Percentiles rank a stretch among this genome's conserved stretches.
These are phyloP conservation scores for Budorcas taxicolor DNA, from an alignment of 2,113 vertebrate genomes.

Conservation along the genomic window DNA sequence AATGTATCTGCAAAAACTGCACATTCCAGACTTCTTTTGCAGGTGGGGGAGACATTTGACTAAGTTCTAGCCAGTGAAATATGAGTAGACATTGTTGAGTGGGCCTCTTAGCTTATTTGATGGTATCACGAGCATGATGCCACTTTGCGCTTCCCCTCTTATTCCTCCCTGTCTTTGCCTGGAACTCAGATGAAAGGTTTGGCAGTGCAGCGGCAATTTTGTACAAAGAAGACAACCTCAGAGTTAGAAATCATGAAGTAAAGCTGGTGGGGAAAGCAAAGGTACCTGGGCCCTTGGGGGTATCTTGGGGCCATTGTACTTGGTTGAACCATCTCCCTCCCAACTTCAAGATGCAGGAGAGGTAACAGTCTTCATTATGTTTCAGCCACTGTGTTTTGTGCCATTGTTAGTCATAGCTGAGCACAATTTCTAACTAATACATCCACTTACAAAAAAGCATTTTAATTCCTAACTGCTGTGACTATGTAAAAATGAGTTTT, in stretches of 20 bases:
- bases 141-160: neutral
- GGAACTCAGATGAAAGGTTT: neutral
- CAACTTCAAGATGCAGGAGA: neutral
- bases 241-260: neutral
- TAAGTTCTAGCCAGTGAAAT: neutral
- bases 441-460: neutral
- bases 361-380: neutral
- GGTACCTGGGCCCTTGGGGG: neutral
- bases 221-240: neutral
- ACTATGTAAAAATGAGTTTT: neutral
- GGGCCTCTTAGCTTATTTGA: neutral
- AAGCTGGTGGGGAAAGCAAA: neutral
- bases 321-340: neutral
- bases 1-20: neutral
- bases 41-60: neutral
- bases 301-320: neutral
- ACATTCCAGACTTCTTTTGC: neutral
- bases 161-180: neutral
- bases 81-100: neutral
- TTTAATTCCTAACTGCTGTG: neutral
- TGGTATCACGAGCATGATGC: neutral
- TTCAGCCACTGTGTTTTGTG: neutral
- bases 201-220: neutral
- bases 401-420: neutral
- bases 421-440: neutral